Conservation (phyloP, 2,113 vertebrate species). For the Chionis minor region DNA sequence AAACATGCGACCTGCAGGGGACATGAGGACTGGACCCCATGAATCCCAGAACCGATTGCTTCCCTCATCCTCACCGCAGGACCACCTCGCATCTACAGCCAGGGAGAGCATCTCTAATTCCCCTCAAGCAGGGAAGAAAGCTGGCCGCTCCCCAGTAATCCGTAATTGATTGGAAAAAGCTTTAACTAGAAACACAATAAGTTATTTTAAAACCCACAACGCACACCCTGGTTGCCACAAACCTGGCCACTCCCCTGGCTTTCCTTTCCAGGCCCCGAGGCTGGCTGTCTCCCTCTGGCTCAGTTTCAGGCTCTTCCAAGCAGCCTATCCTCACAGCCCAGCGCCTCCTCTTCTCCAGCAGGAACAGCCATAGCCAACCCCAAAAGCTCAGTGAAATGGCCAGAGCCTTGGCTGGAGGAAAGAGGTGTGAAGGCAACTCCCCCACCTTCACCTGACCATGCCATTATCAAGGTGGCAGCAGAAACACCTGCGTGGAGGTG, state of each 20-base stretch:
- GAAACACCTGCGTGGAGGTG: not conserved
- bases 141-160: not conserved
- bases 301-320: not conserved
- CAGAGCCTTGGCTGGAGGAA: not conserved
- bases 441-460: not conserved
- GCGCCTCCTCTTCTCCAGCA: not conserved
- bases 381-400: not conserved
- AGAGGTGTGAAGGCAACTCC: not conserved
- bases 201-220: not conserved
- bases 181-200: not conserved
- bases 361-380: not conserved
- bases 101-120: not conserved
- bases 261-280: not conserved
- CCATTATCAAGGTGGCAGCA: not conserved
- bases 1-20: accelerated
- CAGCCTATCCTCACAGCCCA: not conserved
- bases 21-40: not conserved
- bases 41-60: not conserved
- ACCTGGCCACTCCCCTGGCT: not conserved
- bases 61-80: not conserved
- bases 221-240: not conserved
- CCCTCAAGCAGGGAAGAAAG: not conserved
- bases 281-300: not conserved
- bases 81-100: not conserved
- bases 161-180: not conserved